Conservation (phyloP, 2,797 vertebrate genomes). For the Babyrousa celebensis region DNA sequence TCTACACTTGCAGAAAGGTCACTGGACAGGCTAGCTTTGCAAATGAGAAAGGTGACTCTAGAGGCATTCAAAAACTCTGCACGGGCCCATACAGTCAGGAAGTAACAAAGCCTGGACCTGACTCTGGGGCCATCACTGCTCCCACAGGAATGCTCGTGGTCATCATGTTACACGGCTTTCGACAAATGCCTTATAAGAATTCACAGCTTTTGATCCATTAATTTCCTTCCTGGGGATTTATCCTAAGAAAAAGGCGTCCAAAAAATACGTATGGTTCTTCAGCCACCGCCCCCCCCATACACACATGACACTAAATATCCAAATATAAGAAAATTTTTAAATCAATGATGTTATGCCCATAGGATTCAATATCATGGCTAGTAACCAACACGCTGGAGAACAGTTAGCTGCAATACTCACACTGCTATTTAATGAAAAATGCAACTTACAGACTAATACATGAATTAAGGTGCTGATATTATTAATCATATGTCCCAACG, state of each 20-base stretch:
- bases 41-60: background rate
- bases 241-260: background rate
- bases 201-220: background rate
- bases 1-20: background rate
- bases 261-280: background rate
- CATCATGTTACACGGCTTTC: background rate
- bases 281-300: background rate
- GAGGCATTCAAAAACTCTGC: background rate
- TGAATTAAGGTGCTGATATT: background rate
- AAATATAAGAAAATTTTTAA: background rate
- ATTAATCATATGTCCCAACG: background rate
- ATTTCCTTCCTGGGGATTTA: background rate
- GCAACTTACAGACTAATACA: background rate
- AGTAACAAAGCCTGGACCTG: background rate
- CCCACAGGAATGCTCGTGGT: background rate
- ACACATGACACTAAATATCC: background rate
- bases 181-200: background rate
- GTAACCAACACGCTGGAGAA: too few relatives aligned
- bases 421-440: background rate
- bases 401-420: background rate
- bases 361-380: background rate
- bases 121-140: background rate
- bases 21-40: background rate
- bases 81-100: background rate
- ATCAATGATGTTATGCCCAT: background rate